A percentile compares a stretch with the other conserved stretches of the same genome.
phyloP scores from a whole-genome alignment of 2,113 vertebrate genomes.

The Fulica atra region DNA sequence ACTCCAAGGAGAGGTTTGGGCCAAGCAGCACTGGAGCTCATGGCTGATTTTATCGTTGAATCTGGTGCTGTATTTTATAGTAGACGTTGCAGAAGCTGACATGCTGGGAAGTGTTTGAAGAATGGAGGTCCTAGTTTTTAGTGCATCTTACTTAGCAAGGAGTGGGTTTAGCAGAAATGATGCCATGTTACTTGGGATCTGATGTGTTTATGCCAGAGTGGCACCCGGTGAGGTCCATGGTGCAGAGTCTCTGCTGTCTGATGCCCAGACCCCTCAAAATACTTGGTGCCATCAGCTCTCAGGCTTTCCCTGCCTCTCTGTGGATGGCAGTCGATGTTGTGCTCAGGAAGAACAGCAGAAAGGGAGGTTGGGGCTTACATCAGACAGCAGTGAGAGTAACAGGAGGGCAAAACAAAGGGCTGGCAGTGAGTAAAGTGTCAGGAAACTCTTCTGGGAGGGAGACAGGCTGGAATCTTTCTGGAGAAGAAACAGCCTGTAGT shows the following conservation, averaged over 20 bases:
- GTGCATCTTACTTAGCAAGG: not conserved
- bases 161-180: not conserved
- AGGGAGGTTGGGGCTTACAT: not conserved
- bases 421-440: not conserved
- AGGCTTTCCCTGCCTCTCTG: not conserved
- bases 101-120: not conserved
- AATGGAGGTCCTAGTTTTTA: not conserved
- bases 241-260: not conserved
- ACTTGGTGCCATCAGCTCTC: not conserved
- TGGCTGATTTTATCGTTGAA: not conserved
- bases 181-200: fast-evolving
- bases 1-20: not conserved
- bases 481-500: not conserved
- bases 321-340: no score
- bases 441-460: not conserved
- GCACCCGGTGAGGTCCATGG: not conserved
- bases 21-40: not conserved
- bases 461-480: not conserved
- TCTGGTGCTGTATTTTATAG: not conserved
- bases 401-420: not conserved
- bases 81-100: not conserved
- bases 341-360: not conserved
- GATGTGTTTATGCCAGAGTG: not conserved
- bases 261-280: not conserved
- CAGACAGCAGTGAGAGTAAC: not conserved